Conservation (phyloP, 2,797 vertebrate species). For the Ctenopoma kingsleyae region DNA sequence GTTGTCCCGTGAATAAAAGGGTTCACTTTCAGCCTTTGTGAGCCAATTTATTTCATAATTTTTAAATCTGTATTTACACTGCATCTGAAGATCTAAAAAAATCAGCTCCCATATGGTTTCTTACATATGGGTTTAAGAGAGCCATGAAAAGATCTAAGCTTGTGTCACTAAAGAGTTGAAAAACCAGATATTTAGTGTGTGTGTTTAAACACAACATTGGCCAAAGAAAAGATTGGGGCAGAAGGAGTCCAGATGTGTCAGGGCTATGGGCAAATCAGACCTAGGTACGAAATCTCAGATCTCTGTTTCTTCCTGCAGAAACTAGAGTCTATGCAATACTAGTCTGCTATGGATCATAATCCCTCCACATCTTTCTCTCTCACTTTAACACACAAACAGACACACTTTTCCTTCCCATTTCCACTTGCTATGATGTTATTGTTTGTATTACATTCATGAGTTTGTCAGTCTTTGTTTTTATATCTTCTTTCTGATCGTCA, state of each 20-base stretch:
- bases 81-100: conserved; percentile 33
- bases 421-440: neutral
- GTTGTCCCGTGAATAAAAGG: conserved; percentile 32
- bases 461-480: conserved; percentile 24
- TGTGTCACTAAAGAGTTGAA: conserved; percentile 68
- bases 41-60: conserved; percentile 7
- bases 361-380: conserved; percentile 1
- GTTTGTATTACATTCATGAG: neutral
- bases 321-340: conserved; percentile 46
- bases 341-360: conserved; percentile 52
- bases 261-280: conserved; percentile 56
- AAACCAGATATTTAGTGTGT: conserved; percentile 64
- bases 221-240: conserved; percentile 62
- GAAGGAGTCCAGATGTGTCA: conserved; percentile 71
- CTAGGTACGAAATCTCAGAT: conserved; percentile 49
- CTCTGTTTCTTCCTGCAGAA: conserved; percentile 57
- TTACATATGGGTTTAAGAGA: conserved; percentile 47
- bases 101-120: conserved; percentile 47
- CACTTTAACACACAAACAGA: conserved; percentile 11
- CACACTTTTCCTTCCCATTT: neutral
- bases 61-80: conserved; percentile 39
- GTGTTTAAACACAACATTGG: conserved; percentile 67
- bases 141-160: conserved; percentile 60
- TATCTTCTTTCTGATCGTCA: neutral
- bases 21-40: conserved; percentile 15